Evolutionary conservation across 2,888 invertebrate species (phyloP).

Genomic region (Drosophila demipolita): DNA sequence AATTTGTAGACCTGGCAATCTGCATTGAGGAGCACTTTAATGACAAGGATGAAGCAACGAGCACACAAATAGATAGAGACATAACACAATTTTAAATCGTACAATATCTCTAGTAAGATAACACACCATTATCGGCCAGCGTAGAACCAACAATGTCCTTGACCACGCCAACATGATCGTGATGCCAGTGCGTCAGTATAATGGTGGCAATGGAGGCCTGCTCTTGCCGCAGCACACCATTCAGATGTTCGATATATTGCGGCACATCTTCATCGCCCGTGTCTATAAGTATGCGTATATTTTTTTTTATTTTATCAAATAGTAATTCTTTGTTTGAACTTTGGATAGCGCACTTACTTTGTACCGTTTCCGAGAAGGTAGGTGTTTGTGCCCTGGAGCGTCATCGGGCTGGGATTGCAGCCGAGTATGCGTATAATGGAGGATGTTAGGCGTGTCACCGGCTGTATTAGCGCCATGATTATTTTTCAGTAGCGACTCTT

Average conservation of each 20-base stretch:
- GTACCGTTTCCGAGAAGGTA: constrained; percentile 96
- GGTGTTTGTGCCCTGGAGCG: constrained; percentile 99
- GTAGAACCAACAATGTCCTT: constrained; percentile 86
- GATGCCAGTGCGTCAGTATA: constrained; percentile 98
- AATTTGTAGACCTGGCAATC: constrained; percentile 90
- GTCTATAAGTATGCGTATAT: constrained; percentile 95
- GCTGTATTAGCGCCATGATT: constrained; percentile 88
- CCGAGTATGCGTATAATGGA: constrained; percentile 95
- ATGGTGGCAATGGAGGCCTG: constrained; percentile 92
- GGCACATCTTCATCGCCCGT: constrained; percentile 93
- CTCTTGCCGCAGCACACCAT: constrained; percentile 89
- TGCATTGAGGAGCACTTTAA: constrained; percentile 72
- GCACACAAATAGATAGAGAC: constrained; percentile 3
- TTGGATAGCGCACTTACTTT: constrained; percentile 86
- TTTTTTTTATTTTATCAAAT: not conserved
- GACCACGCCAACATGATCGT: constrained; percentile 97
- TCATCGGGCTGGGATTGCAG: constrained; percentile 98
- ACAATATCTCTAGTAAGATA: not conserved
- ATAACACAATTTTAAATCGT: constrained; percentile 7
- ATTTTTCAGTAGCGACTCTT: constrained; percentile 4
- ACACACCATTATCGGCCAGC: constrained; percentile 57
- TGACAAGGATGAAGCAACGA: constrained; percentile 14
- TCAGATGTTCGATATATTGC: constrained; percentile 91
- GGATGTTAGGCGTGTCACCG: constrained; percentile 91
- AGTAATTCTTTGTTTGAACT: constrained; percentile 25